Conservation (phyloP, 2,113 vertebrate genomes). For the Grammomys surdaster region DNA sequence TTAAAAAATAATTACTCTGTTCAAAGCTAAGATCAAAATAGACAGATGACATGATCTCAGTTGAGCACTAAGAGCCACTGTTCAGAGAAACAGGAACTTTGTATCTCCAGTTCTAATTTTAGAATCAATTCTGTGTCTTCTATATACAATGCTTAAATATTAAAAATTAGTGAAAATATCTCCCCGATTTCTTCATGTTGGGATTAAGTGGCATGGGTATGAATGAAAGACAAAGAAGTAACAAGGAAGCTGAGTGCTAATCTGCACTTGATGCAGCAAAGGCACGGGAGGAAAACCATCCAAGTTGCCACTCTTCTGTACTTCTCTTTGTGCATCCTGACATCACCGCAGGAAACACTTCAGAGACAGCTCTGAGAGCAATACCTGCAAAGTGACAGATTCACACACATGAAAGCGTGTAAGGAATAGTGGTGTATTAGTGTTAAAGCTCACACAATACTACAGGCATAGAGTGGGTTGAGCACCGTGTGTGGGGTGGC, state of each 20-base stretch:
- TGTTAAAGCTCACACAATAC: neutral
- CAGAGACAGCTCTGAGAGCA: neutral
- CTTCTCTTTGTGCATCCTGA: neutral
- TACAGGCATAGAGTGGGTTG: neutral
- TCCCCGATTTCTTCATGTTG: neutral
- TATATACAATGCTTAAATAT: constrained; percentile 9
- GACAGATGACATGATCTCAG: neutral
- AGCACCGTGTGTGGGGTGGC: neutral
- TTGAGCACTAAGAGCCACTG: neutral
- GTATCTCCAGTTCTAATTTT: constrained; percentile 7
- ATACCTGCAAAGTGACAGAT: neutral
- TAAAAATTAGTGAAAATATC: neutral
- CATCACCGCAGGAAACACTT: neutral
- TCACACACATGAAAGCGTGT: neutral
- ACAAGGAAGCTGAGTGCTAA: neutral
- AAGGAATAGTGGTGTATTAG: neutral
- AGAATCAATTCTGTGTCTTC: constrained; percentile 15
- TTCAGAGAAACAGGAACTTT: constrained; percentile 25
- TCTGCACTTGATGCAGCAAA: neutral
- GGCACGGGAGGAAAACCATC: neutral
- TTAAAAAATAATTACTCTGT: constrained; percentile 57
- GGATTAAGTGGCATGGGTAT: neutral
- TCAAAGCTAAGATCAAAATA: constrained; percentile 53
- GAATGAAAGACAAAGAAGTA: neutral
- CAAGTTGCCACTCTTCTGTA: neutral